Base-by-base conservation (phyloP, 2,113 vertebrate species). In the Barbus barbus region DNA sequence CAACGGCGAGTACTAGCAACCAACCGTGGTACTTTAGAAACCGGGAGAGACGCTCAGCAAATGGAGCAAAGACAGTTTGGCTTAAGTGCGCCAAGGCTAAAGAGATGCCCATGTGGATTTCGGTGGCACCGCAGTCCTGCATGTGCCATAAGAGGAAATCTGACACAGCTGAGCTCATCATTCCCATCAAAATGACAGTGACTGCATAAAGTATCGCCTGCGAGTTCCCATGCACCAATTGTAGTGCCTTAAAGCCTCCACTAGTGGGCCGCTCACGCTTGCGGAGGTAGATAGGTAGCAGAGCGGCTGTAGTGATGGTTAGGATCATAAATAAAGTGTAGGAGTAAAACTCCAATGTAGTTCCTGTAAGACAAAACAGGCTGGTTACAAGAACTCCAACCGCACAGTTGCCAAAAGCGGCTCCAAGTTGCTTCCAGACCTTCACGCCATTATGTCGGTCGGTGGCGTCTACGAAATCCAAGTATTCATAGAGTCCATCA, bases 111-210 rank as follows among this genome's bases (percentile, higher is more conserved):
- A 97, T 96, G 88, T 93, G 94, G 53, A 96, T 90, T 89, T 97
- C 95, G 0, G 80, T 84, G 84, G 96, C 92, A 53, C 94, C 94
- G 0, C 77, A 89, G 82, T 97, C 96, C 89, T 96, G 84, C 96
- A 97, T 96, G 90, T 95, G 94, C 97, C 97, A 98, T 79, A 96
- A 93, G 1, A 98, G 93, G 71, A 97, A 98, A 92, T 96, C 94
- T 13, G 95, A 93, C 36, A 92, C 89, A 0, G 89, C 38, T 0
- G 97, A 95, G 24, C 82, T 13, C 0, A 90, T 89, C 0, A 85
- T 89, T 0, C 95, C 96, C 0, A 87, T 79, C 79, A 97, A 75
- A 71, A 96, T 83, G 71, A 92, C n/a, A 0, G 96, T 97, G 90
- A 90, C 0, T 0, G 93, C 90, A 0, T 91, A 91, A 12, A 98